Percentiles rank a stretch among this genome's conserved stretches.
These are phyloP conservation scores for Clivina fossor DNA, from an alignment of 2,888 invertebrate species.

Conservation along the genomic window DNA sequence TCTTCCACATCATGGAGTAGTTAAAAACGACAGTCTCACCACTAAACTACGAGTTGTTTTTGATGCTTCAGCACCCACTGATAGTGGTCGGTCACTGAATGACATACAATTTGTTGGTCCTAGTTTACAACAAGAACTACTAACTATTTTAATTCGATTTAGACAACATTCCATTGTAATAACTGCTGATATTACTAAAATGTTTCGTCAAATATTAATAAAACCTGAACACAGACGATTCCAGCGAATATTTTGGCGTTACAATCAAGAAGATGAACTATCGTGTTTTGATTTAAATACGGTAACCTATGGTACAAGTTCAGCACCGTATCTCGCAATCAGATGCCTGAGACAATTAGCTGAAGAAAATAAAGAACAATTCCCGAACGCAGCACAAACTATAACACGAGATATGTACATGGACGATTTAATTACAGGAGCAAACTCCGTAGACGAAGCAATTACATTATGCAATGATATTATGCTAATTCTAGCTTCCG, in stretches of 20 bases:
- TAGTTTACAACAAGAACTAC: conserved; percentile 38
- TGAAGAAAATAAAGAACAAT: conserved; percentile 18
- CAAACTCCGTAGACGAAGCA: not conserved
- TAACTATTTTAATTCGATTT: conserved; percentile 40
- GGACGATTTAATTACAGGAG: conserved; percentile 18
- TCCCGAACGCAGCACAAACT: conserved; percentile 27
- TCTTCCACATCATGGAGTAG: too few relatives aligned
- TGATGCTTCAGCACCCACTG: too few relatives aligned
- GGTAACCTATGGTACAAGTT: conserved; percentile 37
- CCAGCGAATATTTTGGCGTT: conserved; percentile 38
- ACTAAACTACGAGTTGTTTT: too few relatives aligned
- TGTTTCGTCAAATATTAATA: conserved; percentile 42
- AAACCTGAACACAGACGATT: conserved; percentile 37
- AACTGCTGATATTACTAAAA: conserved; percentile 41
- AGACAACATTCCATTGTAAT: conserved; percentile 38
- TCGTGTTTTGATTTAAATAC: conserved; percentile 34
- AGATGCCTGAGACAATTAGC: conserved; percentile 35
- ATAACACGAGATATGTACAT: conserved; percentile 14
- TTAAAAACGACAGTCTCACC: too few relatives aligned
- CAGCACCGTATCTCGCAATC: conserved; percentile 37
- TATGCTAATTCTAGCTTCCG: conserved; percentile 10
- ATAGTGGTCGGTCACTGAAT: too few relatives aligned
- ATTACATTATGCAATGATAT: conserved; percentile 15
- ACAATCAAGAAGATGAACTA: conserved; percentile 20
- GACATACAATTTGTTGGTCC: too few relatives aligned